Base-by-base conservation (phyloP, 2,888 invertebrate genomes). In the Argynnis bischoffii region DNA sequence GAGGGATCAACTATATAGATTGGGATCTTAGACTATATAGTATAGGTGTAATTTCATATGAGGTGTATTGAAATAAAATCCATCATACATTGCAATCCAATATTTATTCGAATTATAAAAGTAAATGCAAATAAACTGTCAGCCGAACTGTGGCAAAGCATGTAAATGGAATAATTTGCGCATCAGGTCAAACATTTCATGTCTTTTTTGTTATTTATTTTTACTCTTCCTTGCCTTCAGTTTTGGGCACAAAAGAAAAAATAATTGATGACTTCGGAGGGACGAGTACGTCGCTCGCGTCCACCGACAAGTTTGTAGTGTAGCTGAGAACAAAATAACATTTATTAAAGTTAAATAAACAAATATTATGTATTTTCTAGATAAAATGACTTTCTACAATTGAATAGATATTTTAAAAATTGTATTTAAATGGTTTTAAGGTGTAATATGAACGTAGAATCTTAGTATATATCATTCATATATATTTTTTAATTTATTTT, bases 221-320 rank as follows among this genome's bases (percentile, higher is more conserved):
- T 41, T 54, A 67, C 76, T 79, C 87, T 47, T 84, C 75, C 50
- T 87, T 86, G 1, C 82, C 80, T 0, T 72, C 73, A 0, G 79
- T 82, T 67, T 85, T 86, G 18, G 96, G 95, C 48, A 95, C 96
- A 83, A 95, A 97, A 18, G 95, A 95, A 61, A 96, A 88, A 54
- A 96, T 92, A 16, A 96, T 87, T 0, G 95, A 93, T 14, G 96
- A 94, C 77, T 93, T 93, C 0, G 94, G 87, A 0, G 95, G 94
- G 64, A 97, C 91, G 18, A 93, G 84, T 69, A 96, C 88, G 6
- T 88, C 82, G 51, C 92, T 88, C 1, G 94, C 91, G n/a, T 79
- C 71, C 51, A 94, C 83, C 0, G 71, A 61, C 55, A 68, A 68
- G 77, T 85, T 84, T 60, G 60, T 87, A 74, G 95, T 95, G 67